Evolutionary conservation across 2,113 vertebrate genomes (phyloP).

Genomic region (Psettodes erumei): DNA sequence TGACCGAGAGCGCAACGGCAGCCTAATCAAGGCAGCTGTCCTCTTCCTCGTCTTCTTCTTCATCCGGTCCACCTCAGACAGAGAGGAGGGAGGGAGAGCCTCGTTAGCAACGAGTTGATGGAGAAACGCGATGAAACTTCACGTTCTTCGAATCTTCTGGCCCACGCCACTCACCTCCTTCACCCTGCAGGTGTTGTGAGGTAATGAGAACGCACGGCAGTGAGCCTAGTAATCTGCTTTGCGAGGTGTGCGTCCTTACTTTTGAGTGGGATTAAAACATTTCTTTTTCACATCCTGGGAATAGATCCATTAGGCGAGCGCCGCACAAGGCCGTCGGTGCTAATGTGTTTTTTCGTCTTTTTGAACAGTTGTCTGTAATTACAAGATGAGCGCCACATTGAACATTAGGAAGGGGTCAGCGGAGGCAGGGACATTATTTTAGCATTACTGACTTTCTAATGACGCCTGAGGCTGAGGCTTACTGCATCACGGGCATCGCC

Average conservation of each 20-base stretch:
- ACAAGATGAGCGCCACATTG: not conserved
- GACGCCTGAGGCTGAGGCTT: constrained; percentile 18
- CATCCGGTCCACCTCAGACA: not conserved
- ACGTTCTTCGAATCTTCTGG: too few relatives aligned
- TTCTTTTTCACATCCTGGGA: constrained; percentile 16
- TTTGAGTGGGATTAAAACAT: constrained; percentile 23
- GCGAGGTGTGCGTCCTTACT: not conserved
- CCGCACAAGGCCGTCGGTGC: not conserved
- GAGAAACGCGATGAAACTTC: constrained; percentile 5
- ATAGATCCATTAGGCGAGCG: constrained; percentile 10
- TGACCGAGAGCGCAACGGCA: not conserved
- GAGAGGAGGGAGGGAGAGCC: not conserved
- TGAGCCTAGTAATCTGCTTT: constrained; percentile 1
- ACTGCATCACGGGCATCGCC: constrained; percentile 10
- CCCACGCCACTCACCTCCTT: not conserved
- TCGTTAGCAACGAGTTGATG: constrained; percentile 4
- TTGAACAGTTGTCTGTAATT: not conserved
- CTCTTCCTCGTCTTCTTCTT: constrained; percentile 3
- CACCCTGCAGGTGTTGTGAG: not conserved
- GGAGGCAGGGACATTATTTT: not conserved
- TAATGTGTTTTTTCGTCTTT: constrained; percentile 1
- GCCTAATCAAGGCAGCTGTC: constrained; percentile 5
- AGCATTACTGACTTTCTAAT: constrained; percentile 33
- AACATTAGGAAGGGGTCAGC: not conserved
- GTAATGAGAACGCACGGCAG: not conserved